These are phyloP conservation scores for Leptodactylus fuscus DNA, from an alignment of 2,113 vertebrate genomes.

Conservation along the genomic window DNA sequence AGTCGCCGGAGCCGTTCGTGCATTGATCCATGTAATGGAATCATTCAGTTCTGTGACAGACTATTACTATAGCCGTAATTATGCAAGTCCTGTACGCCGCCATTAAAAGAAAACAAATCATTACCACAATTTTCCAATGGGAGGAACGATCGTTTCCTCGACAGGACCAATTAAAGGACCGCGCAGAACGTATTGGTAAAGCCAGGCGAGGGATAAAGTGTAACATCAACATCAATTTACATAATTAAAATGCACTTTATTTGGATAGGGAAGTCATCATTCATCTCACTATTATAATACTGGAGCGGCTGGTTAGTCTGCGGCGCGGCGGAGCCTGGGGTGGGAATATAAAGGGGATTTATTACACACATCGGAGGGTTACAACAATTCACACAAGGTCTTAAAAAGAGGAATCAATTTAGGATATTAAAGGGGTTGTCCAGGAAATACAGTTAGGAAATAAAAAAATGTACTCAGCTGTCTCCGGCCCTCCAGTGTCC, in stretches of 20 bases:
- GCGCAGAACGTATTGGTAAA: background rate
- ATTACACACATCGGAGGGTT: background rate
- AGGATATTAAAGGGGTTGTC: background rate
- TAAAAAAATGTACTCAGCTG: no score
- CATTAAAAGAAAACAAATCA: conserved; percentile 60
- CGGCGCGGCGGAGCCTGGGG: background rate
- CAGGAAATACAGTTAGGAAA: no score
- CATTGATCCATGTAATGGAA: conserved; percentile 61
- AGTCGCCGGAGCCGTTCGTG: conserved; percentile 28
- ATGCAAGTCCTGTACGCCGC: conserved; percentile 35
- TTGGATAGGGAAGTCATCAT: background rate
- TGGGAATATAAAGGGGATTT: background rate
- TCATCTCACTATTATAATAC: background rate
- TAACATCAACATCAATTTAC: conserved; percentile 26
- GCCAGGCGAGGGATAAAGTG: background rate
- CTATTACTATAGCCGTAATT: conserved; percentile 57
- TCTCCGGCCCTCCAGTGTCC: no score
- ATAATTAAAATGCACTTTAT: conserved; percentile 26
- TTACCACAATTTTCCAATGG: conserved; percentile 54
- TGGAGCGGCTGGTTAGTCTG: background rate
- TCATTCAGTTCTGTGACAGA: conserved; percentile 57
- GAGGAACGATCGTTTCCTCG: conserved; percentile 33
- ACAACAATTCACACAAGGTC: background rate
- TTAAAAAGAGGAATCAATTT: background rate
- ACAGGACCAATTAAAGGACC: conserved; percentile 55